These are phyloP conservation scores for Metopia argyrocephala DNA, from an alignment of 2,888 invertebrate genomes.

Conservation along the genomic window DNA sequence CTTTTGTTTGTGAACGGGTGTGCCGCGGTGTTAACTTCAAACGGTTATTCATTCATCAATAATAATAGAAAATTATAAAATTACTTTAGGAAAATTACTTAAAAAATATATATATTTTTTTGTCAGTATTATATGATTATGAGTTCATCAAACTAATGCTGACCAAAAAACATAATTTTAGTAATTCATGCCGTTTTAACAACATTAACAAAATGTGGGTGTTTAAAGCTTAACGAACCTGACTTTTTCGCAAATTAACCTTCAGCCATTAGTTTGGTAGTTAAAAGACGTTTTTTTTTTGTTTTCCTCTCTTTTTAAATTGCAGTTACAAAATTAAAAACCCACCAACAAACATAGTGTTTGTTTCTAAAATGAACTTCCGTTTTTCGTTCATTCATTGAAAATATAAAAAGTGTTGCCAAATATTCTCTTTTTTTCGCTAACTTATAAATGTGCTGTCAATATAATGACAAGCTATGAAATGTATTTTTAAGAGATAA, in stretches of 20 bases:
- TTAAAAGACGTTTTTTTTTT: no score
- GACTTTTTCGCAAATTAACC: neutral
- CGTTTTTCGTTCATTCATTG: neutral
- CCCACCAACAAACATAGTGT: neutral
- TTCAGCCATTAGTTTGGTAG: neutral
- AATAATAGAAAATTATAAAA: slow-evolving; percentile 2
- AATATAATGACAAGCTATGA: neutral
- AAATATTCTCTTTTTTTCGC: neutral
- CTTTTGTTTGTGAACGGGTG: no score
- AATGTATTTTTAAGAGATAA: neutral
- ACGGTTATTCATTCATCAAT: no score
- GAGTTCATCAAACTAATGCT: slow-evolving; percentile 14
- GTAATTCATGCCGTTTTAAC: neutral
- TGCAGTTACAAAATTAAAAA: neutral
- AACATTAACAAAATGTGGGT: neutral
- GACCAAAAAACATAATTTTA: neutral
- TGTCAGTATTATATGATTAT: slow-evolving; percentile 12
- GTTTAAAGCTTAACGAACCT: neutral
- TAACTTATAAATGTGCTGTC: neutral
- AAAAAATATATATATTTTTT: neutral
- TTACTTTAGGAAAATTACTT: neutral
- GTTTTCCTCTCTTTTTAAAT: neutral
- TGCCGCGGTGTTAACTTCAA: no score
- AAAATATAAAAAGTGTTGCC: neutral
- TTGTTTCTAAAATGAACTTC: neutral